Conservation (phyloP, 2,888 invertebrate species). For the Nebria brevicollis region DNA sequence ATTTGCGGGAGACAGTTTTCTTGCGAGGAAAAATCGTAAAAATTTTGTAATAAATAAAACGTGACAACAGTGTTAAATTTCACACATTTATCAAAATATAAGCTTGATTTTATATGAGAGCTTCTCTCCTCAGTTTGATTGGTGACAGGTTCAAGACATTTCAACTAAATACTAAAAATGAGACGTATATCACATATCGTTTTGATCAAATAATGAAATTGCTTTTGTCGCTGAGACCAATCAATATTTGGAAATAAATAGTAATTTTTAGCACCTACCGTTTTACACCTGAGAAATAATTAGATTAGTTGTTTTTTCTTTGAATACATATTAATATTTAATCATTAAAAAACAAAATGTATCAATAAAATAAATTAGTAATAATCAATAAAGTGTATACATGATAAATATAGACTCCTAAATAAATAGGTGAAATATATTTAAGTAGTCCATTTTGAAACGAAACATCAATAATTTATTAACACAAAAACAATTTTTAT, state of each 20-base stretch:
- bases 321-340: too few species aligned
- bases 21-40: background rate
- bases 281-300: too few species aligned
- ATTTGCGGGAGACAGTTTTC: background rate
- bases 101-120: background rate
- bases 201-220: background rate
- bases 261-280: background rate
- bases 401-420: too few species aligned
- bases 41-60: background rate
- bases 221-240: background rate
- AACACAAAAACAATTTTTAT: too few species aligned
- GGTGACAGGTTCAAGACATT: background rate
- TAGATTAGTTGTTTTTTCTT: too few species aligned
- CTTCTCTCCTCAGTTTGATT: background rate
- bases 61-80: background rate
- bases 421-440: background rate
- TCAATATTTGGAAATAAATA: background rate
- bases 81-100: background rate
- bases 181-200: background rate
- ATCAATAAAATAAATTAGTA: too few species aligned
- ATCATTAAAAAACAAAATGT: too few species aligned
- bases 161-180: background rate
- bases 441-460: conserved; percentile 2
- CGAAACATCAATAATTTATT: conserved; percentile 18
- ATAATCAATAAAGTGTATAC: too few species aligned